Base-by-base conservation (phyloP, 2,888 invertebrate species). In the Chromoteleia sp. region DNA sequence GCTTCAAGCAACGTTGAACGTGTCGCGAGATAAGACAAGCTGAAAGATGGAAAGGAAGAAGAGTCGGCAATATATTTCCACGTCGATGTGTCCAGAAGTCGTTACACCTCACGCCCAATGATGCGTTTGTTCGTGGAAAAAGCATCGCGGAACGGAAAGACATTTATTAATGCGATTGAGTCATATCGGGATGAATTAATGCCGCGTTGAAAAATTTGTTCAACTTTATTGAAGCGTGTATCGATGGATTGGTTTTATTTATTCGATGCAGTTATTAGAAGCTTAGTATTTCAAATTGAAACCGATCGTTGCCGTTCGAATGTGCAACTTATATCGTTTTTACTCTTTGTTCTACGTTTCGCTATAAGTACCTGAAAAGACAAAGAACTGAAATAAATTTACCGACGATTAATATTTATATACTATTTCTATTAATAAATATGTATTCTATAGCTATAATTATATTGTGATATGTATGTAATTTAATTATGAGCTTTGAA, bases 11-110 rank as follows among this genome's bases (percentile, higher is more conserved):
- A 75, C 39, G 61, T 48, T 65, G 52, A 71, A 73, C 61, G 67
- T 73, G 76, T 76, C 73, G 76, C 71, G 71, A 76, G 81, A 81
- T 76, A 81, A 81, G 81, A 59, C 65, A 52, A 61, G 54, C 61
- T 30, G 50, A 29, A 48, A 80, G 74, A 77, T 73, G 68, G 61
- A 73, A 61, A 17, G 56, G 73, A 61, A 68, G 67, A 76, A 33
- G 71, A 54, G 61, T 39, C 67, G 43, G 48, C 61, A 45, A 73
- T 79, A 56, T 73, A 71, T 77, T 76, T 59, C 19, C 29, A 10
- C 48, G 48, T 21, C 41, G 54, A 75, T 73, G 39, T 48, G 63
- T 61, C 68, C 68, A 73, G 56, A 43, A 71, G 59, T 73, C 68
- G 56, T 71, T 67, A 73, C 52, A 54, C 21, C 61, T 59, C 45